Evolutionary conservation across 2,888 invertebrate genomes (phyloP), one percentile per base, ranked within the genome.

Genomic region (Himalopsyche tibetana): DNA sequence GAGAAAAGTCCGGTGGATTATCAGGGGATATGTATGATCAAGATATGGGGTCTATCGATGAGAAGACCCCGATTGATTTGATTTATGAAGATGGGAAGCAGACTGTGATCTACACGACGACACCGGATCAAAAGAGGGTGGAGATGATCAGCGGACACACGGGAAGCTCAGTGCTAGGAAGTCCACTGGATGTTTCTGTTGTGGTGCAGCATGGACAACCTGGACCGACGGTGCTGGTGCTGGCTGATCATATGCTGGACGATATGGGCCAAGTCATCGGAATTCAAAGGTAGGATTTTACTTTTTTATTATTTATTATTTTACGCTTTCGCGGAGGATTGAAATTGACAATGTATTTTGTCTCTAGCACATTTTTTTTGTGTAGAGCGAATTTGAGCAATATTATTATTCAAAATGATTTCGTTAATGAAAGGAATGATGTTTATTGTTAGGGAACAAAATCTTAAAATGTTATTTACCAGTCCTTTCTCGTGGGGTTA

Each of bases 21-120:
- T 92, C 94, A 86, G 94, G 94, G 12, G 93, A 93, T 87, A 92
- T 93, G 55, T 91, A 93, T 90, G 92, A 93, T 89, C 92, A 92
- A 89, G 92, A 92, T 89, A 92, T 94, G 93, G 92, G 93, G 89
- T 92, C 92, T 19, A 92, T 93, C 51, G 95, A 95, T 90, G 95
- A 95, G 91, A 95, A 95, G 90, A 96, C 93, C 83, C 96, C 96
- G 89, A 96, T 96, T 91, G 96, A 97, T 91, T 93, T 97, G 90
- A 97, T 97, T 90, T 97, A 96, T 91, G 96, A 96, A 90, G 96
- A 96, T 90, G 96, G 96, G 81, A 96, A 96, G 90, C 96, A 97
- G 91, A 96, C 96, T 4, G 96, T 97, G 87, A 96, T 96, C 91
- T 97, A 97, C 90, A 96, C 96, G 83, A 95, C 96, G 87, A 94